Base-by-base conservation (phyloP, 2,888 invertebrate species). In the Cenopis cana region DNA sequence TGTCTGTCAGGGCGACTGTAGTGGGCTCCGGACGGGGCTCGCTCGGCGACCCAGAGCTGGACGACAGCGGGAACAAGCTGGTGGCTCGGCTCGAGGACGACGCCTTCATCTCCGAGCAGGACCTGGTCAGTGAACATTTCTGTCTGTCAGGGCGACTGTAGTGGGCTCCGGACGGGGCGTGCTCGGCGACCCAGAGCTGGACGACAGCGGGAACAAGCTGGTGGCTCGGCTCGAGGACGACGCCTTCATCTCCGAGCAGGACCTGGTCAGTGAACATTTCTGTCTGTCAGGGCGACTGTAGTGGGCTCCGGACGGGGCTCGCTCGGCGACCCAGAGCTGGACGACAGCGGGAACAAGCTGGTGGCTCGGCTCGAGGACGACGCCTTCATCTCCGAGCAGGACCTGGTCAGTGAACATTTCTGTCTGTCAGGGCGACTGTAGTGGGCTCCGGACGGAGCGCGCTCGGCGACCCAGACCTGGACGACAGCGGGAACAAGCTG, bases 21-120 rank as follows among this genome's bases (percentile, higher is more conserved):
- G n/a, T n/a, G n/a, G n/a, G 91, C 77, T 91, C 91, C 0, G 91
- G 91, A 0, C 90, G 90, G 83, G 91, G 90, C 36, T 84, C 89
- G 3, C 80, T 93, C 29, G 90, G 91, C 76, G 92, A 93, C 82
- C 91, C 91, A 0, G 93, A 93, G 80, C 86, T 93, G 24, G 93
- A 94, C 79, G 93, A 93, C 80, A 91, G 91, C 76, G 93, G 93
- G 10, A 93, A 93, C 85, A 93, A 93, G 78, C 89, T 93, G 62
- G 93, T 94, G 64, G 93, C 93, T 1, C 74, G 93, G 46, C 85
- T 94, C 0, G 94, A 94, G 74, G 94, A 93, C 80, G 94, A 94
- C 77, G 93, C 94, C 59, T 94, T 94, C 82, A 93, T 93, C 74
- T 93, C 93, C 0, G 94, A 94, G 76, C 94, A 94, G 80, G 93